Conservation (phyloP, 1,140 invertebrate genomes). For the Drosophila yakuba region DNA sequence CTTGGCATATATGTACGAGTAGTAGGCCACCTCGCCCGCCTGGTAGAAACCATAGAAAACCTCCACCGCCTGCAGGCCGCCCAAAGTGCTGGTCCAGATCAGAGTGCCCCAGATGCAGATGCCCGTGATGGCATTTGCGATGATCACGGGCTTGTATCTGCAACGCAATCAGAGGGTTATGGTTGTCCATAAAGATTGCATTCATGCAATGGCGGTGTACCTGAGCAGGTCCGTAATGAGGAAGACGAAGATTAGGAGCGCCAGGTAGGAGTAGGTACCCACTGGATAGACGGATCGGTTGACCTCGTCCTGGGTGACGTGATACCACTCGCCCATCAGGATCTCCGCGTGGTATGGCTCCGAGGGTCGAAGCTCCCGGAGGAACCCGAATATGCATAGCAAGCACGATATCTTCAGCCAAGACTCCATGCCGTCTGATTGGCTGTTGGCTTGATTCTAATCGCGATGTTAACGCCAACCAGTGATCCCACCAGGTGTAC, state of each 20-base stretch:
- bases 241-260: constrained; percentile 89
- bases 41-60: constrained; percentile 92
- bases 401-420: constrained; percentile 89
- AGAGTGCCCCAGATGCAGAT: constrained; percentile 90
- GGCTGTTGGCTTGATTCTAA: constrained; percentile 51
- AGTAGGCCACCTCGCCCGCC: constrained; percentile 95
- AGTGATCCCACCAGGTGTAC: not conserved
- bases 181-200: not conserved
- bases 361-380: constrained; percentile 92
- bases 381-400: constrained; percentile 91
- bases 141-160: constrained; percentile 93
- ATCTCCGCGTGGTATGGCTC: constrained; percentile 92
- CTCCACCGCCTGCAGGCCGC: constrained; percentile 88
- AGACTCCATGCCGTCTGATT: constrained; percentile 56
- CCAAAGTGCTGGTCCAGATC: constrained; percentile 88
- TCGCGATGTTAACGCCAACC: constrained; percentile 18
- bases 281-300: constrained; percentile 89
- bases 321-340: constrained; percentile 88
- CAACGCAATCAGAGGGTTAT: not conserved
- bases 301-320: constrained; percentile 87
- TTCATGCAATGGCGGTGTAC: constrained; percentile 30
- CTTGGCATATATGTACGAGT: constrained; percentile 97
- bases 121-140: constrained; percentile 90
- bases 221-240: constrained; percentile 91
- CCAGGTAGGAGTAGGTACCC: constrained; percentile 90